Conservation (phyloP, 2,888 invertebrate genomes). For the Phengaris alcon region DNA sequence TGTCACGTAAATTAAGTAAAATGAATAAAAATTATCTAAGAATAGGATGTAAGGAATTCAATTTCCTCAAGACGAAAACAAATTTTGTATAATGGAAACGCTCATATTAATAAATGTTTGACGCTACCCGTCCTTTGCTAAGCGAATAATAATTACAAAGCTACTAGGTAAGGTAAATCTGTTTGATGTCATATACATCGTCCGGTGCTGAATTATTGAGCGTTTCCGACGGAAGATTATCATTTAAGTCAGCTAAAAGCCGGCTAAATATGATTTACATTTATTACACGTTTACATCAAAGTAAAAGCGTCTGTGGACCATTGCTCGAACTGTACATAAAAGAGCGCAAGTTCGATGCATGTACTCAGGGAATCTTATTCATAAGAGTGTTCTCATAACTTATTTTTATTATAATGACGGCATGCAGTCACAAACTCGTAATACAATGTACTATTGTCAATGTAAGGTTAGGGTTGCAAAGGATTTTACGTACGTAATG, state of each 20-base stretch:
- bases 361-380: too few relatives aligned
- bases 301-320: too few relatives aligned
- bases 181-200: conserved; percentile 33
- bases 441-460: too few relatives aligned
- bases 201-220: conserved; percentile 4
- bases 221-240: not conserved
- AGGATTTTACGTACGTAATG: too few relatives aligned
- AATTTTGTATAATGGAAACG: conserved; percentile 32
- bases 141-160: conserved; percentile 36
- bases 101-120: conserved; percentile 30
- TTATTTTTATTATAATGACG: too few relatives aligned
- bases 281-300: too few relatives aligned
- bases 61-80: not conserved
- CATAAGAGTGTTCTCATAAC: too few relatives aligned
- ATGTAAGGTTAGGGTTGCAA: too few relatives aligned
- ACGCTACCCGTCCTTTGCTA: conserved; percentile 25
- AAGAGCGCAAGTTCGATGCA: too few relatives aligned
- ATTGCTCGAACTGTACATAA: too few relatives aligned
- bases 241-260: not conserved
- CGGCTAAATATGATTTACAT: too few relatives aligned
- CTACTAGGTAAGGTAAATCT: conserved; percentile 34
- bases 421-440: too few relatives aligned
- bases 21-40: conserved; percentile 1
- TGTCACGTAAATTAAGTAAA: not conserved
- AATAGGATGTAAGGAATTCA: not conserved